Percentiles rank a stretch among this genome's conserved stretches.
These are phyloP conservation scores for Halcyon malimbica DNA, from an alignment of 2,113 vertebrate genomes.

Conservation along the genomic window DNA sequence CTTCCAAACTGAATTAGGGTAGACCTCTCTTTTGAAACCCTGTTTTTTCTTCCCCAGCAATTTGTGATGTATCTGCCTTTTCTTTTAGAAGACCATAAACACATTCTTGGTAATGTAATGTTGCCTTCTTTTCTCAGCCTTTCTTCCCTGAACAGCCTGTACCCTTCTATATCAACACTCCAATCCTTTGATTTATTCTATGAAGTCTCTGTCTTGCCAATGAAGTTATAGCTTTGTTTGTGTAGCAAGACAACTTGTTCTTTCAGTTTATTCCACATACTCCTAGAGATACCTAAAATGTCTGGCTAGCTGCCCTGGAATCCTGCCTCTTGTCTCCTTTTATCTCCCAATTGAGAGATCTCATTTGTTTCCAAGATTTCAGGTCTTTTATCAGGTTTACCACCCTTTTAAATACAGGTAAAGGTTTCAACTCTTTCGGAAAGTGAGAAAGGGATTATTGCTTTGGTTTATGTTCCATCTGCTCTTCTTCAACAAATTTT, in stretches of 20 bases:
- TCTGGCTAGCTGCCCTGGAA: slow-evolving; percentile 30
- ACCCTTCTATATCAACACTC: not conserved
- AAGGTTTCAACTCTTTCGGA: not conserved
- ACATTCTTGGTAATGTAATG: not conserved
- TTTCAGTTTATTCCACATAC: slow-evolving; percentile 51
- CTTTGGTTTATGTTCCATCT: not conserved
- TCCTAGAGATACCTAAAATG: slow-evolving; percentile 23
- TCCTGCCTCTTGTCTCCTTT: not conserved
- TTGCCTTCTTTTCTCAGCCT: not conserved
- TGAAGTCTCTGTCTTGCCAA: not conserved
- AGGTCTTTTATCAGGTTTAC: not conserved
- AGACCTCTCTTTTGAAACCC: not conserved
- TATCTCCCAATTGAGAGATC: not conserved
- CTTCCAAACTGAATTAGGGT: not conserved
- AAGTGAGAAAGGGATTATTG: not conserved
- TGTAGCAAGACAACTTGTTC: slow-evolving; percentile 22
- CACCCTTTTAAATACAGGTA: not conserved
- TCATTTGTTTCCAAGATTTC: not conserved
- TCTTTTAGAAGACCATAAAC: not conserved
- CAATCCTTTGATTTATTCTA: slow-evolving; percentile 35
- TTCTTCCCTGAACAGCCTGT: slow-evolving; percentile 45
- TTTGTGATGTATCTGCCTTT: not conserved
- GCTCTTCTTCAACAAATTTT: not conserved
- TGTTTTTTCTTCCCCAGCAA: not conserved
- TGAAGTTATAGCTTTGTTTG: slow-evolving; percentile 56